A percentile compares a stretch with the other conserved stretches of the same genome.
phyloP scores from a whole-genome alignment of 2,113 vertebrate species.

The Mastomys natalensis region DNA sequence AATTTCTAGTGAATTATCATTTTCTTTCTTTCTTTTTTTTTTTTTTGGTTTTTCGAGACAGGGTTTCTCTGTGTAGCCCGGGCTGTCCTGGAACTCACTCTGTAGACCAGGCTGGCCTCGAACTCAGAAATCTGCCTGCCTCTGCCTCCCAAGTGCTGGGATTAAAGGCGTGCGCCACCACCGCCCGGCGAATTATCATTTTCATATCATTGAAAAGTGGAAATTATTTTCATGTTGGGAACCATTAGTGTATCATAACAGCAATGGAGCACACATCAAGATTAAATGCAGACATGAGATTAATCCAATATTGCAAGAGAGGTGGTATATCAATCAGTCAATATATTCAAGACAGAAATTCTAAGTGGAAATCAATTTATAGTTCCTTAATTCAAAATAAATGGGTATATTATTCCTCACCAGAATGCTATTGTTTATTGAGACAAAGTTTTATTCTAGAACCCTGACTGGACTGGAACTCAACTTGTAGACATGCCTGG shows the following conservation, averaged over 20 bases:
- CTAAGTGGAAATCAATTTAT: slow-evolving; percentile 48
- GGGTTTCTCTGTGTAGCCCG: too few species aligned
- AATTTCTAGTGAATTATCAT: neutral
- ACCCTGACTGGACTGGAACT: neutral
- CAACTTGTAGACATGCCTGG: neutral
- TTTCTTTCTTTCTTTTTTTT: too few species aligned
- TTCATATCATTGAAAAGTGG: neutral
- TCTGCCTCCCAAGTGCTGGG: too few species aligned
- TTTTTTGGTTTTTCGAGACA: too few species aligned
- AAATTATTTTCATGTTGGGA: neutral
- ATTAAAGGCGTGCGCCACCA: too few species aligned
- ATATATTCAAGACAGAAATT: neutral
- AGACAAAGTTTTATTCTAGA: neutral
- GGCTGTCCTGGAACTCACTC: too few species aligned
- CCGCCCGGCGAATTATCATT: too few species aligned
- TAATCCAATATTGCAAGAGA: neutral
- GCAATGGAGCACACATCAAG: neutral
- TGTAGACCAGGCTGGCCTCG: too few species aligned
- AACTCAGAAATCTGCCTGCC: too few species aligned
- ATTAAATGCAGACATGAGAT: neutral
- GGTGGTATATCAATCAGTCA: neutral
- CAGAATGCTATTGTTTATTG: neutral
- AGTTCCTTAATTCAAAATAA: slow-evolving; percentile 35
- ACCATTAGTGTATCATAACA: neutral
- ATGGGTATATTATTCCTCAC: neutral